These are phyloP conservation scores for Sebastes hubbsi DNA, from an alignment of 2,797 vertebrate species.

Conservation along the genomic window DNA sequence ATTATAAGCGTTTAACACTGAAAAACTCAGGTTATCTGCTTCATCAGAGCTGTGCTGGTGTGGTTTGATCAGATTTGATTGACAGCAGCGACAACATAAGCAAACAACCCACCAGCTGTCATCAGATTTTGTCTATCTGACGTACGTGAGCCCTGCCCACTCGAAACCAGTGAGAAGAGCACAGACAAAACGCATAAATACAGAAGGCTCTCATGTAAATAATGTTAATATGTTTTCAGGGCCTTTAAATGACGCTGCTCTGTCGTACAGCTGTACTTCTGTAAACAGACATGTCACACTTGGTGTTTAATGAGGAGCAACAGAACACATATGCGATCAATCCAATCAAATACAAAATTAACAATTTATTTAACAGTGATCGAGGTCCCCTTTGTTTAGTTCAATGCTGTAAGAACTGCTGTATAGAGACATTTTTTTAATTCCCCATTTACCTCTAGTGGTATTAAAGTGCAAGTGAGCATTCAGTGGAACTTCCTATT, in stretches of 20 bases:
- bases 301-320: background rate
- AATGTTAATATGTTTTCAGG: constrained; percentile 28
- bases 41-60: background rate
- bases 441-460: background rate
- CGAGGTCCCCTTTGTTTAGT: background rate
- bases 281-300: constrained; percentile 13
- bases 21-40: background rate
- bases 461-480: background rate
- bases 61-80: background rate
- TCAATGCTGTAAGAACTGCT: background rate
- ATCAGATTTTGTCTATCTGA: constrained; percentile 4
- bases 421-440: background rate
- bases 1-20: background rate
- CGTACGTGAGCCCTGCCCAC: background rate
- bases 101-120: background rate
- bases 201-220: constrained; percentile 9
- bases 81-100: background rate
- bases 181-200: constrained; percentile 3
- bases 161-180: background rate
- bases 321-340: constrained; percentile 31
- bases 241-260: constrained; percentile 14
- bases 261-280: constrained; percentile 22
- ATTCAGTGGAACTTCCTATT: constrained; percentile 1
- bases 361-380: background rate
- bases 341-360: constrained; percentile 27